phyloP scores from a whole-genome alignment of 2,888 invertebrate species.

The Spisula subtruncata region DNA sequence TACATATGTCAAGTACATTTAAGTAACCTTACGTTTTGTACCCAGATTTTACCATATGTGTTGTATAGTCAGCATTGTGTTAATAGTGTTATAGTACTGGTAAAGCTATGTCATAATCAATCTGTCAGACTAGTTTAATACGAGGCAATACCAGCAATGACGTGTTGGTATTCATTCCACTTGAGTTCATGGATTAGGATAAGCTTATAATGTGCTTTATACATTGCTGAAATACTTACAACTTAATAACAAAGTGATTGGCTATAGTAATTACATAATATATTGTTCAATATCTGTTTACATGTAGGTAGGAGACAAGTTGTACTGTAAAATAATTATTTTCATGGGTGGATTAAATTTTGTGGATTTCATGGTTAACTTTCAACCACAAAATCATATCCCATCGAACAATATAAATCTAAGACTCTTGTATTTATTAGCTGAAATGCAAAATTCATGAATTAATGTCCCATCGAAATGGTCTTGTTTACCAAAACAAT shows the following conservation, averaged over 20 bases:
- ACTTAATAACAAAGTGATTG: neutral
- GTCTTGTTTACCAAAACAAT: too few species aligned
- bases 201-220: neutral
- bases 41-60: neutral
- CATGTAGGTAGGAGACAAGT: too few species aligned
- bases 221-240: constrained; percentile 16
- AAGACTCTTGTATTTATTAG: too few species aligned
- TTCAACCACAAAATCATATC: too few species aligned
- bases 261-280: neutral
- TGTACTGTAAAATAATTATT: too few species aligned
- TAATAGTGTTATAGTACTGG: neutral
- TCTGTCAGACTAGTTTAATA: neutral
- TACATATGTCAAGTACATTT: neutral
- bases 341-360: too few species aligned
- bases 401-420: too few species aligned
- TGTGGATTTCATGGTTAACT: too few species aligned
- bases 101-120: neutral
- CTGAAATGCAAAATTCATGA: too few species aligned
- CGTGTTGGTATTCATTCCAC: neutral
- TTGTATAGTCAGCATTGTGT: neutral
- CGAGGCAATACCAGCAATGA: neutral
- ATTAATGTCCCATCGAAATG: too few species aligned
- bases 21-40: neutral
- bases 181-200: neutral
- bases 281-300: neutral